Evolutionary conservation across 2,113 vertebrate genomes (phyloP), one percentile per base, ranked within the genome.

Genomic region (Cynopterus brachyotis): DNA sequence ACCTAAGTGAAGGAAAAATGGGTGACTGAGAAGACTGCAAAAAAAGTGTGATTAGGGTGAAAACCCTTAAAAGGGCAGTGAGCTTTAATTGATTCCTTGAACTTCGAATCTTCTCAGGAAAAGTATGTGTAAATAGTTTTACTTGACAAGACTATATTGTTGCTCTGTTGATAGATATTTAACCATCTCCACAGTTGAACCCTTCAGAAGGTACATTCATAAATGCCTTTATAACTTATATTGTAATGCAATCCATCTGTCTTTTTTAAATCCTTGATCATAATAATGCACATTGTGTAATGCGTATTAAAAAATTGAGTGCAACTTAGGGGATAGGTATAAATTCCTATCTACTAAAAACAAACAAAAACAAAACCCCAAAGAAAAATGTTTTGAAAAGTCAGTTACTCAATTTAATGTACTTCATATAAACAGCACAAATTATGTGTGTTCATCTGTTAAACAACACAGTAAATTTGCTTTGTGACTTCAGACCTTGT

Each of bases 31-130:
- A 94, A 40, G n/a, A 84, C 84, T 94, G 55, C 66, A 89, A 85
- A 93, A 79, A 91, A 87, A 94, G 62, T 79, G 28, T 95, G 62
- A 86, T 93, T 92, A 89, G 85, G 22, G 60, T 97, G 73, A 89
- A 91, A 96, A 80, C 22, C 80, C 76, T 91, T 75, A 37, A 95
- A 92, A 90, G 50, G 37, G 19, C 60, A 26, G 37, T 78, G 81
- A 92, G 73, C 73, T 94, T 82, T 62, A 4, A 7, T 26, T 76
- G 91, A 96, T 93, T 57, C 72, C 53, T 82, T 95, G 78, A 96
- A 93, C 59, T 86, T 90, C 84, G 96, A 83, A 91, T 89, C 85
- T 87, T 87, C 62, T 94, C 67, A 97, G 64, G 59, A 96, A 94
- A 91, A 76, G 19, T 72, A 62, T 53, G 19, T 93, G 45, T 86